These are phyloP conservation scores for Zaprionus gabonicus DNA, from an alignment of 1,140 invertebrate genomes.

Conservation along the genomic window DNA sequence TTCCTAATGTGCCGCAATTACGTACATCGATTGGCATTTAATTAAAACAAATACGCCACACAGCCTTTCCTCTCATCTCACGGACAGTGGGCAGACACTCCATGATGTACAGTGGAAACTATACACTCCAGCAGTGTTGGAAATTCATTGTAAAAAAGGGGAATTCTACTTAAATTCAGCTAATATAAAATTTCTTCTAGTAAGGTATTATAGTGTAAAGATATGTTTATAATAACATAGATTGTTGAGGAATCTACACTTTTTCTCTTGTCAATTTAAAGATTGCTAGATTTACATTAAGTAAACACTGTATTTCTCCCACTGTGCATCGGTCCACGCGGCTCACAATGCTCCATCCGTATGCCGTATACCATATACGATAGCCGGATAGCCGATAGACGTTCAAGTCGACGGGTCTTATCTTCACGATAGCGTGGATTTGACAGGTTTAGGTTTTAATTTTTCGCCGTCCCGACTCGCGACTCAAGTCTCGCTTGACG, in stretches of 20 bases:
- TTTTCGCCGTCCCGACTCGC: conserved; percentile 47
- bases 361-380: conserved; percentile 29
- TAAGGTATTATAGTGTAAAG: background rate
- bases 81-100: conserved; percentile 25
- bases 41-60: conserved; percentile 73
- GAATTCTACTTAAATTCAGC: too few species aligned
- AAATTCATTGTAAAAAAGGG: too few species aligned
- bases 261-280: background rate
- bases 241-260: background rate
- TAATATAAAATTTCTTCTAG: background rate
- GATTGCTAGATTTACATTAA: background rate
- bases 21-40: conserved; percentile 71
- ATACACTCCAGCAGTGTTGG: too few species aligned
- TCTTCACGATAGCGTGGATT: conserved; percentile 67
- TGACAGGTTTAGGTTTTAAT: conserved; percentile 76
- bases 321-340: conserved; percentile 22
- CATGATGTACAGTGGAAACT: conserved; percentile 8
- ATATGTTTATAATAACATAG: background rate
- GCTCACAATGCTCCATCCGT: background rate
- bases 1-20: conserved; percentile 73
- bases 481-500: conserved; percentile 40
- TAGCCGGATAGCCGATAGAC: conserved; percentile 38
- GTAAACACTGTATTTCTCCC: background rate
- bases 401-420: conserved; percentile 49
- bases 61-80: conserved; percentile 14